Percentiles rank a stretch among this genome's conserved stretches.
These are phyloP conservation scores for Nylanderia fulva DNA, from an alignment of 1,140 invertebrate genomes.

Conservation along the genomic window DNA sequence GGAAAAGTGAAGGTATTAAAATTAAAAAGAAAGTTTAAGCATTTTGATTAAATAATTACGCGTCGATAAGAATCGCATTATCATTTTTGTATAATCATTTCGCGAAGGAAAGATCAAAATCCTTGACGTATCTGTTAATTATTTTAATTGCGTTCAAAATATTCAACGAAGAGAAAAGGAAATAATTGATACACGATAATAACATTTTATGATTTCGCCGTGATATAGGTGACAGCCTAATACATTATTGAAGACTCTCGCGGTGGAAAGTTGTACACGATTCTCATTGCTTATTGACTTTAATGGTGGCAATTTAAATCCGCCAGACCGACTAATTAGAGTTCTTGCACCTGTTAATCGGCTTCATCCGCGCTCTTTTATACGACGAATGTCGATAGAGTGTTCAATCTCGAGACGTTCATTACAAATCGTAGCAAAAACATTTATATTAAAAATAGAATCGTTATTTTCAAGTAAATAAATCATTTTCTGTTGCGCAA, in stretches of 20 bases:
- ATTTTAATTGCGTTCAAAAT: conserved; percentile 2
- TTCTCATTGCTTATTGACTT: conserved; percentile 14
- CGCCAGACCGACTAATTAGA: conserved; percentile 23
- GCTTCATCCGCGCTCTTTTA: neutral
- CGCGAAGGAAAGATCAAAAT: neutral
- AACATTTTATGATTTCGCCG: neutral
- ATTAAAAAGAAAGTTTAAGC: neutral
- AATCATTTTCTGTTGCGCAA: neutral
- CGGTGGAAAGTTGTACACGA: neutral
- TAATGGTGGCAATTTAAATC: conserved; percentile 28
- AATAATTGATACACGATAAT: conserved; percentile 41
- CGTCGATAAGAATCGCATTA: neutral
- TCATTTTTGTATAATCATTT: neutral
- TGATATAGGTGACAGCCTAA: conserved; percentile 26
- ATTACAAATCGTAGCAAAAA: neutral
- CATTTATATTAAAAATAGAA: neutral
- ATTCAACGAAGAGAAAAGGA: neutral
- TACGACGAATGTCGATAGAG: conserved; percentile 21
- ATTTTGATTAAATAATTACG: conserved; percentile 4
- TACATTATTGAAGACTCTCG: conserved; percentile 5
- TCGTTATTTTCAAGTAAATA: conserved; percentile 9
- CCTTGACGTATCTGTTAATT: neutral
- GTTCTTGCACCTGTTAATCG: neutral
- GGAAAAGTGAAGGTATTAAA: neutral
- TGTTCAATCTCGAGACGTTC: conserved; percentile 3